Evolutionary conservation across 2,888 invertebrate genomes (phyloP), one percentile per base, ranked within the genome.

Genomic region (Andrena trimmerana): DNA sequence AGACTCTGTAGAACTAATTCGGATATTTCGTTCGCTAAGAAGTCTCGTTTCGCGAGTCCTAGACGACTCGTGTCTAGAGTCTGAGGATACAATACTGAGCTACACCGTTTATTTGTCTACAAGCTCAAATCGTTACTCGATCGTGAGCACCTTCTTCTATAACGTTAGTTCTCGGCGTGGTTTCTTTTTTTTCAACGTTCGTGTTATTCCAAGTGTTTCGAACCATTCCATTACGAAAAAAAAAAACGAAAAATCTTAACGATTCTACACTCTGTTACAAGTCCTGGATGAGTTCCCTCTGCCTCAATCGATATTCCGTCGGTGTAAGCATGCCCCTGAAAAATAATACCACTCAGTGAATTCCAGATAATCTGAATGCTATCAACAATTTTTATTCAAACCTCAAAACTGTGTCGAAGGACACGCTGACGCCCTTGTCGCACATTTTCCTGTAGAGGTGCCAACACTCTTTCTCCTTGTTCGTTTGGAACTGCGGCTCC

Each of bases 241-340:
- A 75, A 6, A 31, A 71, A 27, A 20, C 33, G 24, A 57, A n/a
- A 16, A 60, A 29, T 16, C 42, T 5, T 42, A 27, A 20, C 8
- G 20, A 69, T 71, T 33, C 27, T 31, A 8, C 48, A 29, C 1
- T 54, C 63, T 7, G 42, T 62, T 50, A 76, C 50, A 81, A 77
- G 20, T 87, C 78, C 59, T 89, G 74, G 24, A 79, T 78, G 2
- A 89, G 78, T 89, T 93, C 92, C 85, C 95, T 95, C 90, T 96
- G 95, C 81, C 96, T 94, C 89, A 96, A 94, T 85, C 97, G 95
- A 90, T 96, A 96, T 92, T 97, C 97, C 0, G 96, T 96, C 4
- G 97, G 97, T 8, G 97, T 97, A 83, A 97, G 92, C 96, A 97
- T 96, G 52, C 97, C 97, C 87, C 97, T 95, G 92, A 71, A 93